Evolutionary conservation across 2,113 vertebrate species (phyloP).

Genomic region (Epinephelus moara): DNA sequence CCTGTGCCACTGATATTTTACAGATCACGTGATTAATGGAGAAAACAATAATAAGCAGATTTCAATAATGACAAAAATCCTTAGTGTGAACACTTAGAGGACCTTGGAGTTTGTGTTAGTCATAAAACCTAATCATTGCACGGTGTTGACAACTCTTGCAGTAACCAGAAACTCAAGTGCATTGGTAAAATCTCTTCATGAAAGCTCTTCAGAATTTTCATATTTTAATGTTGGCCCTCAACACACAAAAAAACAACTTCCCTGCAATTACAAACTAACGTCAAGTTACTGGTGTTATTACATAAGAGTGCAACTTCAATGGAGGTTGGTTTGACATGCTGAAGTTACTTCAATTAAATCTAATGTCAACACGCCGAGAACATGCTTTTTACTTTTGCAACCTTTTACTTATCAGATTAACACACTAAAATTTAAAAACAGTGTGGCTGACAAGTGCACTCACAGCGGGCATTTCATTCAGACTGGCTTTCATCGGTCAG

Average conservation of each 20-base stretch:
- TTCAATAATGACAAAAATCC: background rate
- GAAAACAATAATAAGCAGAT: background rate
- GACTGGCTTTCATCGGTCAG: constrained; percentile 26
- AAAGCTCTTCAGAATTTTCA: too few relatives aligned
- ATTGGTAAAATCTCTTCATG: background rate
- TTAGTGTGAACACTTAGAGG: background rate
- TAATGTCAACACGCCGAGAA: background rate
- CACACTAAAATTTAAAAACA: accelerated
- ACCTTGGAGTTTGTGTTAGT: background rate
- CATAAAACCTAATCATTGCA: background rate
- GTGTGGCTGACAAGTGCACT: accelerated
- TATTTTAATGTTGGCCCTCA: background rate
- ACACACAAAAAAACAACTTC: background rate
- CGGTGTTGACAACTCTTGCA: background rate
- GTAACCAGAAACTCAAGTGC: background rate
- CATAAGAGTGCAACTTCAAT: background rate
- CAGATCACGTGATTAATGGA: too few relatives aligned
- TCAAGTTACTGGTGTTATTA: too few relatives aligned
- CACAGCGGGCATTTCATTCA: background rate
- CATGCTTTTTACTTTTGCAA: too few relatives aligned
- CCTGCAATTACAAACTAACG: background rate
- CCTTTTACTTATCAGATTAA: background rate
- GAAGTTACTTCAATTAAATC: background rate
- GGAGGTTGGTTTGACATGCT: background rate
- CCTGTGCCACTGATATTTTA: background rate